Evolutionary conservation across 2,113 vertebrate species (phyloP).

Genomic region (Furnarius figulus): DNA sequence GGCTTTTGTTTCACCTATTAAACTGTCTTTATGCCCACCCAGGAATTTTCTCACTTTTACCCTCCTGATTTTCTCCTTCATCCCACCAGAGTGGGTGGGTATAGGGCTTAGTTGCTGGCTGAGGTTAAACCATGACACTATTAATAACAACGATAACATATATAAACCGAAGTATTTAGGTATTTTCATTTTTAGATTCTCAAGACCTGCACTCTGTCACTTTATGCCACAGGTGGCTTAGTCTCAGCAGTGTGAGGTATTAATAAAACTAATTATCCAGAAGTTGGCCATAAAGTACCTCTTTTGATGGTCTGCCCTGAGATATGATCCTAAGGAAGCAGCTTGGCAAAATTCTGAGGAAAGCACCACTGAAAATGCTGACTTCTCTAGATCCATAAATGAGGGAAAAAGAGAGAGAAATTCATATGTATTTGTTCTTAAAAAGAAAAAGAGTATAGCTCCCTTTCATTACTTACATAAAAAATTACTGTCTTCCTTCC

Average conservation of each 20-base stretch:
- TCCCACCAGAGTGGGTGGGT: neutral
- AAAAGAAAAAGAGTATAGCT: neutral
- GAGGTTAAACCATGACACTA: neutral
- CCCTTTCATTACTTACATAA: neutral
- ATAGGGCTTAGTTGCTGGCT: neutral
- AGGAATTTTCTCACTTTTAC: neutral
- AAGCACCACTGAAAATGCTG: neutral
- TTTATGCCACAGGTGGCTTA: neutral
- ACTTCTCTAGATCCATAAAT: neutral
- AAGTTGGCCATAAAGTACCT: neutral
- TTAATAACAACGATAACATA: neutral
- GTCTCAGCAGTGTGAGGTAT: neutral
- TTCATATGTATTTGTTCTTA: neutral
- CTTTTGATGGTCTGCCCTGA: neutral
- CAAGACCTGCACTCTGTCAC: neutral
- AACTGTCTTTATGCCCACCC: neutral
- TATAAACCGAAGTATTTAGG: neutral
- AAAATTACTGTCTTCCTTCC: neutral
- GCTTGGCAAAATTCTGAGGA: neutral
- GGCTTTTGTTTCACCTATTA: neutral
- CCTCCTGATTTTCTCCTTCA: neutral
- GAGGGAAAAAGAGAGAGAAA: neutral
- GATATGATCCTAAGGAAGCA: neutral
- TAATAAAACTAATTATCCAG: neutral
- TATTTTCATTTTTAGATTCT: neutral